Conservation (phyloP, 1,140 invertebrate genomes). For the Psix sp. region DNA sequence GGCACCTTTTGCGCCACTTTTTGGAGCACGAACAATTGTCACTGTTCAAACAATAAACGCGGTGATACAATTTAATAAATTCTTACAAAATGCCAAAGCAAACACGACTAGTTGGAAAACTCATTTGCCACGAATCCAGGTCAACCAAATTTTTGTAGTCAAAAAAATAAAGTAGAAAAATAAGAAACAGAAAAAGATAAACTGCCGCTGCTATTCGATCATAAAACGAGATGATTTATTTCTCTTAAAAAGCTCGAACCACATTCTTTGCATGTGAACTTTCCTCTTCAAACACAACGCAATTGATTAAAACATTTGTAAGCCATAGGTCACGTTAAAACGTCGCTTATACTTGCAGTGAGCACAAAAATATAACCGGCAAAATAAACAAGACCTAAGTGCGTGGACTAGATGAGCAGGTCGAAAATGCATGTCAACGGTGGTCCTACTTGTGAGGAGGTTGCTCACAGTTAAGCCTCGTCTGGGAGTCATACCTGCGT, state of each 20-base stretch:
- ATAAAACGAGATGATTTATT: slow-evolving; percentile 38
- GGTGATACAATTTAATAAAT: slow-evolving; percentile 11
- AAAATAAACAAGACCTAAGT: no score
- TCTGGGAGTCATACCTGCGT: no score
- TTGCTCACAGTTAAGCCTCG: no score
- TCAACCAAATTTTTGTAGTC: slow-evolving; percentile 8
- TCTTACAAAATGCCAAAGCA: slow-evolving; percentile 6
- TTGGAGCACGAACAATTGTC: no score
- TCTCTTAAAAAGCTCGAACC: slow-evolving; percentile 15
- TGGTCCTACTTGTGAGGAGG: no score
- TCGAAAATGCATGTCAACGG: no score
- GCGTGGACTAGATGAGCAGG: no score
- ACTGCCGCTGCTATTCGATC: slow-evolving; percentile 6
- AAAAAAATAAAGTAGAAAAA: slow-evolving; percentile 14
- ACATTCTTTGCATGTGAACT: slow-evolving; percentile 1
- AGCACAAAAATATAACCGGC: no score
- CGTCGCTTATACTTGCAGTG: no score
- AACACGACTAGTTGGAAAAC: neutral
- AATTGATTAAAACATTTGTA: neutral
- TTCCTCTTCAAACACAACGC: neutral
- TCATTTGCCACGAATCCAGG: slow-evolving; percentile 12
- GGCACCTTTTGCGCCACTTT: slow-evolving; percentile 5
- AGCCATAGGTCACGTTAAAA: no score
- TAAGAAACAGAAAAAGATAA: no score
- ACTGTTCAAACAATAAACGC: neutral